A percentile compares a stretch with the other conserved stretches of the same genome.
These are phyloP conservation scores for Pristionchus fissidentatus DNA, from an alignment of 2,888 invertebrate species.

Conservation along the genomic window DNA sequence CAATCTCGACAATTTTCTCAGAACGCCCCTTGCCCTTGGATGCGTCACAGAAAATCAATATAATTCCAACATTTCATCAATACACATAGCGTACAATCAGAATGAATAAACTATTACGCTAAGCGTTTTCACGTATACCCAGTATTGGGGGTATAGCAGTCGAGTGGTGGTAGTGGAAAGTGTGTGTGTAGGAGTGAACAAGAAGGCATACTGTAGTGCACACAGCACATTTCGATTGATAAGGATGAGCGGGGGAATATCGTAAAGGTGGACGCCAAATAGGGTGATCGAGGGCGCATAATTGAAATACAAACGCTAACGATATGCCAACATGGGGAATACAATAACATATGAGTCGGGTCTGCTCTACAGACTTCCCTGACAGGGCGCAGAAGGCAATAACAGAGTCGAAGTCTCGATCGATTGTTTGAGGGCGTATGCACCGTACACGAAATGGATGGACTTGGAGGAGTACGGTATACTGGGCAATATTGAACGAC, in stretches of 20 bases:
- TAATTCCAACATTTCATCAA: too few relatives aligned
- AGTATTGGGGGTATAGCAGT: neutral
- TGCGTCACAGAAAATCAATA: too few relatives aligned
- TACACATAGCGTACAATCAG: neutral
- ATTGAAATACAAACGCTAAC: neutral
- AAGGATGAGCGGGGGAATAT: neutral
- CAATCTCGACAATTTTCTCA: too few relatives aligned
- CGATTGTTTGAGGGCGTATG: neutral
- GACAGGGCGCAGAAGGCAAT: neutral
- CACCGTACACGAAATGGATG: neutral
- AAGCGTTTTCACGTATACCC: neutral
- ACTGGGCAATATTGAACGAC: neutral
- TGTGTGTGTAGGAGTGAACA: too few relatives aligned
- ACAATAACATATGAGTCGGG: neutral
- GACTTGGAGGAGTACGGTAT: neutral
- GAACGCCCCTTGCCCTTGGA: too few relatives aligned
- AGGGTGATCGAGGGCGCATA: neutral
- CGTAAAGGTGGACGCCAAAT: neutral
- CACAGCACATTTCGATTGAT: neutral
- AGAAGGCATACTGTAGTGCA: too few relatives aligned
- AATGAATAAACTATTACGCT: conserved; percentile 1
- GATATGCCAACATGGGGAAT: neutral
- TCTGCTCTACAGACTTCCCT: neutral
- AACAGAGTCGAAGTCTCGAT: neutral
- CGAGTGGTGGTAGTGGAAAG: neutral